Percentiles rank a stretch among this genome's conserved stretches.
Evolutionary conservation across 2,888 invertebrate species (phyloP).

Genomic region (Hoplodrina ambigua): DNA sequence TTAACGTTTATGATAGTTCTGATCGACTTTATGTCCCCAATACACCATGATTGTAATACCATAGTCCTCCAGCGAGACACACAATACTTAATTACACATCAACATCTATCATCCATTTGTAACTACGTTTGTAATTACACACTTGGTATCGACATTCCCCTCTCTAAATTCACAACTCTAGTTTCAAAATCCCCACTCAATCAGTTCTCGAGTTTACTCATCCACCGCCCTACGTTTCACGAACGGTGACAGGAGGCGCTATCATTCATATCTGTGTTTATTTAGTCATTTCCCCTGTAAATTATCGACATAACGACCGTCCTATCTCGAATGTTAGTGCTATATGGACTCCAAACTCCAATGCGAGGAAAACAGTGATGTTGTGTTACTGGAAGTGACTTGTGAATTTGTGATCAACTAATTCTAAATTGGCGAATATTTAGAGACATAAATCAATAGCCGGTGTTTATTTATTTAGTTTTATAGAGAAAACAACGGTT

Average conservation of each 20-base stretch:
- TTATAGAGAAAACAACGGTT: too few species aligned
- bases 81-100: background rate
- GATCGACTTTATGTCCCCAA: too few species aligned
- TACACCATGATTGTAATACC: too few species aligned
- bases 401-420: background rate
- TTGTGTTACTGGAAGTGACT: constrained; percentile 59
- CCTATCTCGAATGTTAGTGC: constrained; percentile 74
- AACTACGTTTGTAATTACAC: constrained; percentile 2
- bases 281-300: constrained; percentile 78
- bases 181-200: constrained; percentile 37
- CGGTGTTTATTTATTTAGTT: too few species aligned
- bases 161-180: constrained; percentile 19
- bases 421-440: background rate
- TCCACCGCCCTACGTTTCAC: constrained; percentile 20
- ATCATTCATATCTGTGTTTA: constrained; percentile 77
- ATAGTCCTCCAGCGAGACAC: too few species aligned
- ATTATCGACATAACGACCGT: constrained; percentile 75
- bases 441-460: background rate
- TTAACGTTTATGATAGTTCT: too few species aligned
- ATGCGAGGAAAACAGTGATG: constrained; percentile 52
- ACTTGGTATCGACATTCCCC: background rate
- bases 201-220: constrained; percentile 36
- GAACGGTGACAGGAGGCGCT: constrained; percentile 60
- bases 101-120: background rate
- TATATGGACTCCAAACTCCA: constrained; percentile 67